A percentile compares a stretch with the other conserved stretches of the same genome.
These are phyloP conservation scores for Napeogenes inachia DNA, from an alignment of 2,888 invertebrate species.

Conservation along the genomic window DNA sequence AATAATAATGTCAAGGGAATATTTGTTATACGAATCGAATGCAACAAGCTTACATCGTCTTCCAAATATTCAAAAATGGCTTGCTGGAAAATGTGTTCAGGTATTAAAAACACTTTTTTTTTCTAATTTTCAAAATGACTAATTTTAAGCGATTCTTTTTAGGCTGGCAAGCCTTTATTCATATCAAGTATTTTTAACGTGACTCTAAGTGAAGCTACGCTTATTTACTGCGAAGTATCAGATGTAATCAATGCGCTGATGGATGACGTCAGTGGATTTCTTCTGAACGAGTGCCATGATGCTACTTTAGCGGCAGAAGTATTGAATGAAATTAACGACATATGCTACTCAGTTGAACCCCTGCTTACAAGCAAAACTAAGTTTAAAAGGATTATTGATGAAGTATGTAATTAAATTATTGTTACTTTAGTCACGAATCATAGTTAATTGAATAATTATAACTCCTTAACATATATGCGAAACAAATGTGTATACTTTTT, in stretches of 20 bases:
- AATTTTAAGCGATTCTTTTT: constrained; percentile 20
- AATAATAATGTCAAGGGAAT: constrained; percentile 53
- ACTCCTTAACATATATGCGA: too few relatives aligned
- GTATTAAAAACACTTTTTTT: constrained; percentile 34
- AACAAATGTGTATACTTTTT: too few relatives aligned
- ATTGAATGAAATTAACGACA: constrained; percentile 43
- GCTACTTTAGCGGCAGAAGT: constrained; percentile 36
- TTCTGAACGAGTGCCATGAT: constrained; percentile 41
- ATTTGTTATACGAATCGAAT: constrained; percentile 51
- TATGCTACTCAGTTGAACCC: constrained; percentile 52
- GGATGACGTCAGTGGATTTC: constrained; percentile 56
- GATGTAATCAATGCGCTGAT: constrained; percentile 54
- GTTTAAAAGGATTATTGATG: constrained; percentile 45
- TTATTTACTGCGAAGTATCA: constrained; percentile 41
- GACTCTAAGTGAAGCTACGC: constrained; percentile 36
- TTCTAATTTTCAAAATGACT: too few relatives aligned
- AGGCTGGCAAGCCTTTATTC: constrained; percentile 59
- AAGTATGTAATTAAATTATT: constrained; percentile 35
- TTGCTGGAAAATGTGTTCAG: constrained; percentile 56
- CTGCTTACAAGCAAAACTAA: constrained; percentile 37
- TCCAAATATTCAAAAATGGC: constrained; percentile 51
- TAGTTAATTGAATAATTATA: too few relatives aligned
- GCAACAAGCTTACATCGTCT: constrained; percentile 37
- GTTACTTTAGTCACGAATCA: too few relatives aligned
- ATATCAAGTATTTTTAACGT: constrained; percentile 48